These are phyloP conservation scores for Trachelus stipa DNA, from an alignment of 2,888 invertebrate genomes.

Conservation along the genomic window DNA sequence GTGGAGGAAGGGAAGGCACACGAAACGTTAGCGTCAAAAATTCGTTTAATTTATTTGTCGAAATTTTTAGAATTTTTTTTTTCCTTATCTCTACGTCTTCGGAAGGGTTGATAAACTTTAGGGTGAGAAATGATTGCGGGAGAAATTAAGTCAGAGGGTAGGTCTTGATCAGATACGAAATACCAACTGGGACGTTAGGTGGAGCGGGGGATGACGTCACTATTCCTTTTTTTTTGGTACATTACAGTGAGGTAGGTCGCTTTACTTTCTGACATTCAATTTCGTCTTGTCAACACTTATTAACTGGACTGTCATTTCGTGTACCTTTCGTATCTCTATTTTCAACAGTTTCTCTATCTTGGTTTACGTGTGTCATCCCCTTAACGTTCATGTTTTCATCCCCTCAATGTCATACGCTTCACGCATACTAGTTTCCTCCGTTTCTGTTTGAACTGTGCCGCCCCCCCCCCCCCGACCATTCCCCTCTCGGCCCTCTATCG, in stretches of 20 bases:
- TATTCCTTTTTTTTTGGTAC: no score
- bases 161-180: background rate
- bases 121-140: background rate
- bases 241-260: background rate
- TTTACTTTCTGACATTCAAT: background rate
- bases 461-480: no score
- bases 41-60: background rate
- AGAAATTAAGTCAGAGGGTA: background rate
- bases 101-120: background rate
- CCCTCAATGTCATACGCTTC: background rate
- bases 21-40: background rate
- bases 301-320: background rate
- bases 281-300: background rate
- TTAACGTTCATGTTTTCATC: background rate
- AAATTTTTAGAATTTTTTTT: background rate
- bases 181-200: background rate
- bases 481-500: constrained; percentile 4
- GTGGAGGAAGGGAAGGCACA: background rate
- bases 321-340: background rate
- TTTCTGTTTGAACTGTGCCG: background rate
- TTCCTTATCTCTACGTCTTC: background rate
- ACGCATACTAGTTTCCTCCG: background rate
- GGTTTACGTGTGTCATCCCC: background rate
- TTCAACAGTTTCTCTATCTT: background rate
- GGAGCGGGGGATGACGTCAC: background rate